phyloP scores from a whole-genome alignment of 2,888 invertebrate species.

The Adelphocoris suturalis region DNA sequence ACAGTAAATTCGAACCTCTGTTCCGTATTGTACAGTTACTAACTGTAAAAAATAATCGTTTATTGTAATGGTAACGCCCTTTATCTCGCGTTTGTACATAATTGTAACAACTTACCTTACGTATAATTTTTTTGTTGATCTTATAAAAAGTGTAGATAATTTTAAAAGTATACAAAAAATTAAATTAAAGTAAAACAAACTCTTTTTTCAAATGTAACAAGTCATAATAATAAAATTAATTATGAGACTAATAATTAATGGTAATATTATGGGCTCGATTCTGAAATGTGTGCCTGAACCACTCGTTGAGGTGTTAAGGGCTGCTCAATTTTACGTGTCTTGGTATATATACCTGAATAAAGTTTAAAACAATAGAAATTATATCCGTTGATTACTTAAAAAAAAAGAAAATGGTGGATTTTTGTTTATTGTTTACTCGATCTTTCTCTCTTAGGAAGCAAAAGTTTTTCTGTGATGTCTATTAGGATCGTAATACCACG shows the following conservation, averaged over 20 bases:
- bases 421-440: not conserved
- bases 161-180: not conserved
- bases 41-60: conserved; percentile 47
- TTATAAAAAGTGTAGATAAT: conserved; percentile 63
- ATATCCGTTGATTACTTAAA: not conserved
- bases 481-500: conserved; percentile 7
- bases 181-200: no score
- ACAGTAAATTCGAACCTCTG: conserved; percentile 45
- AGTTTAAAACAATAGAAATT: not conserved
- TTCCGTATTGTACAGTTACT: conserved; percentile 65
- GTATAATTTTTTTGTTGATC: conserved; percentile 72
- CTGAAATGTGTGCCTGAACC: conserved; percentile 67
- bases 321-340: conserved; percentile 69
- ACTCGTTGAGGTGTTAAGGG: conserved; percentile 23
- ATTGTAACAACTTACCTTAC: conserved; percentile 70
- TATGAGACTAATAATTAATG: conserved; percentile 75
- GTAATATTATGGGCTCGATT: conserved; percentile 73
- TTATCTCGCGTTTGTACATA: conserved; percentile 55
- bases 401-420: not conserved
- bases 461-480: conserved; percentile 49
- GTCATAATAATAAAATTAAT: conserved; percentile 75
- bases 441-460: conserved; percentile 23
- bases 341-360: conserved; percentile 35
- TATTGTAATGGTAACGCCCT: conserved; percentile 33
- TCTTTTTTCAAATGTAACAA: conserved; percentile 70